phyloP scores from a whole-genome alignment of 1,140 invertebrate genomes.

The Hycleus phaleratus region DNA sequence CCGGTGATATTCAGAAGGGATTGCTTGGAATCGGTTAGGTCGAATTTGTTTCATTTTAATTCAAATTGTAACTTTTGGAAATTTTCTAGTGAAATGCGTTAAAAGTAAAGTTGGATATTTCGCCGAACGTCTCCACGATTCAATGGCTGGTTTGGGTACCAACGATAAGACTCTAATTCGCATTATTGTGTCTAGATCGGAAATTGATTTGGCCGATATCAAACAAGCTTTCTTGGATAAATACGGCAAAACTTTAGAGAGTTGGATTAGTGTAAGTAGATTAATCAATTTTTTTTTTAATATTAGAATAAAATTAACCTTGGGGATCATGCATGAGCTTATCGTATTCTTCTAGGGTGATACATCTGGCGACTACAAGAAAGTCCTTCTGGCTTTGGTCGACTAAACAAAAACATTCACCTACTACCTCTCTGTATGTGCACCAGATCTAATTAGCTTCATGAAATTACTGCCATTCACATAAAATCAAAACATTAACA shows the following conservation, averaged over 20 bases:
- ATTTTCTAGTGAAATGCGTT: slow-evolving; percentile 68
- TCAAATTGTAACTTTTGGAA: not conserved
- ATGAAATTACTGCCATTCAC: slow-evolving; percentile 31
- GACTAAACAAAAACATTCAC: slow-evolving; percentile 43
- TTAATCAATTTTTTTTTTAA: not conserved
- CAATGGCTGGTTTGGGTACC: slow-evolving; percentile 84
- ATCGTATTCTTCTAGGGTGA: slow-evolving; percentile 59
- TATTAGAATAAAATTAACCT: no score
- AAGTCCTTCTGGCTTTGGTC: slow-evolving; percentile 74
- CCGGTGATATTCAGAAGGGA: slow-evolving; percentile 75
- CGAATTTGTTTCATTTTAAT: not conserved
- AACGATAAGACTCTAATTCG: slow-evolving; percentile 85
- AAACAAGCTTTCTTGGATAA: slow-evolving; percentile 81
- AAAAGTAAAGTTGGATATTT: slow-evolving; percentile 90
- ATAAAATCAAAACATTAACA: slow-evolving; percentile 7
- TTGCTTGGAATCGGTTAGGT: slow-evolving; percentile 75
- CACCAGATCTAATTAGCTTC: slow-evolving; percentile 26
- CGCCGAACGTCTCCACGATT: slow-evolving; percentile 80
- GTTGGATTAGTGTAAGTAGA: slow-evolving; percentile 70
- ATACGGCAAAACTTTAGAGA: slow-evolving; percentile 76
- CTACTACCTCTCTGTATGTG: slow-evolving; percentile 24
- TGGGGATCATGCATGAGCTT: no score
- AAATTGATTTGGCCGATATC: slow-evolving; percentile 87
- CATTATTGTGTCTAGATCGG: slow-evolving; percentile 82
- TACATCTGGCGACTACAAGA: slow-evolving; percentile 88